Percentiles rank a stretch among this genome's conserved stretches.
These are phyloP conservation scores for Drosophila bipectinata DNA, from an alignment of 1,140 invertebrate genomes.

Conservation along the genomic window DNA sequence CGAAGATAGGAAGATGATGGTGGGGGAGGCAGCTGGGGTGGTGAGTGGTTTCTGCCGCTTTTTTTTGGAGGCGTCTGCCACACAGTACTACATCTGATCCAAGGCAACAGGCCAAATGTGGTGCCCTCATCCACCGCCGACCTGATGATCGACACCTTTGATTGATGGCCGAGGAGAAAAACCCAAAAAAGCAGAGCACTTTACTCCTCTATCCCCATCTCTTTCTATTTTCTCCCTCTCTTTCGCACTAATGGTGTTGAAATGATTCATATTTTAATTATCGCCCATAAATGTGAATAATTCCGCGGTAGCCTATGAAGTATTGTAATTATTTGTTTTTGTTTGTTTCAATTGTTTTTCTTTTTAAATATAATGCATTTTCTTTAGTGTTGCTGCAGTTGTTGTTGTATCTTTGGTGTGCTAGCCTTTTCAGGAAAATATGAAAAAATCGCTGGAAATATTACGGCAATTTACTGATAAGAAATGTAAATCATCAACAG, in stretches of 20 bases:
- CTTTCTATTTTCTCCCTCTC: not conserved
- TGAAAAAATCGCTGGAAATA: slow-evolving; percentile 45
- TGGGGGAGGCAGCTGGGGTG: not conserved
- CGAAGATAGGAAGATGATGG: not conserved
- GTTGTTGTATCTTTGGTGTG: not conserved
- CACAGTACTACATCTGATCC: slow-evolving; percentile 23
- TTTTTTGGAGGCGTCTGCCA: slow-evolving; percentile 15
- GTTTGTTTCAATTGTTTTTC: slow-evolving; percentile 5
- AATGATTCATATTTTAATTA: slow-evolving; percentile 76
- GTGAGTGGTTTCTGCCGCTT: slow-evolving; percentile 12
- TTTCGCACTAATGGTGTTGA: not conserved
- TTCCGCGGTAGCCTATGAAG: slow-evolving; percentile 32
- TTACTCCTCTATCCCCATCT: slow-evolving; percentile 6
- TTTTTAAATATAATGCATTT: slow-evolving; percentile 6
- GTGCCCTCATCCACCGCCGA: not conserved
- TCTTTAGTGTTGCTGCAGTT: slow-evolving; percentile 10
- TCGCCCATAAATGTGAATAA: slow-evolving; percentile 53
- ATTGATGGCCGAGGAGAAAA: slow-evolving; percentile 55
- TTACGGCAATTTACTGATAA: slow-evolving; percentile 72
- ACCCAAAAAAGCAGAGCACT: slow-evolving; percentile 14
- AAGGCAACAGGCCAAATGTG: slow-evolving; percentile 21
- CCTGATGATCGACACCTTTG: slow-evolving; percentile 69
- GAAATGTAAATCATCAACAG: slow-evolving; percentile 56
- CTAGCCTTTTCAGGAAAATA: slow-evolving; percentile 8
- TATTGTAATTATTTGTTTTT: not conserved